These are phyloP conservation scores for Lasioglossum baleicum DNA, from an alignment of 1,140 invertebrate species.

Conservation along the genomic window DNA sequence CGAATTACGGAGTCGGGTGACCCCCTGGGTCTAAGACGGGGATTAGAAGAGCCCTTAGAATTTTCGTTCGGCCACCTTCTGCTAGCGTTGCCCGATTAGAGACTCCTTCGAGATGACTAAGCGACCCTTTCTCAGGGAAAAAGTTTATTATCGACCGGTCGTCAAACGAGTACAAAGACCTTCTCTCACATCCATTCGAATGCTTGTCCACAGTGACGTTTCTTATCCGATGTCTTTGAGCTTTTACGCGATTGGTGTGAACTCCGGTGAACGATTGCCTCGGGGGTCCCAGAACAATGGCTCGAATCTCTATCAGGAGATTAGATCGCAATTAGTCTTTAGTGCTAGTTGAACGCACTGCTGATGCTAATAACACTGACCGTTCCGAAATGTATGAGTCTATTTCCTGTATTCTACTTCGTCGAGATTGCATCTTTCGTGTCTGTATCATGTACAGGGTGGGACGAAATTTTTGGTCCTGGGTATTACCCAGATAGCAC, in stretches of 20 bases:
- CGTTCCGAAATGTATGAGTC: not conserved
- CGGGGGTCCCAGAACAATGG: constrained; percentile 2
- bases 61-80: constrained; percentile 34
- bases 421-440: not conserved
- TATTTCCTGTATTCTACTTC: not conserved
- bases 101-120: constrained; percentile 59
- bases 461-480: too few species aligned
- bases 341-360: not conserved
- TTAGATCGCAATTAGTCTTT: constrained; percentile 34
- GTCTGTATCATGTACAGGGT: too few species aligned
- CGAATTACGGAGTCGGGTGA: constrained; percentile 30
- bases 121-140: constrained; percentile 48
- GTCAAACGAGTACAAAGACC: constrained; percentile 22
- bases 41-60: constrained; percentile 66
- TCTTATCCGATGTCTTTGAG: not conserved
- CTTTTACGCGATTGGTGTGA: constrained; percentile 48
- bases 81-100: not conserved
- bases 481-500: too few species aligned
- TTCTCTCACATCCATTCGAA: not conserved
- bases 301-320: constrained; percentile 47
- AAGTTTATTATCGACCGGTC: constrained; percentile 61
- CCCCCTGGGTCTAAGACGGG: not conserved
- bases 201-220: not conserved
- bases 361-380: not conserved
- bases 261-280: not conserved